Percentiles rank a stretch among this genome's conserved stretches.
Conservation (phyloP, 2,113 vertebrate species). For the Rhinolophus ferrumequinum region DNA sequence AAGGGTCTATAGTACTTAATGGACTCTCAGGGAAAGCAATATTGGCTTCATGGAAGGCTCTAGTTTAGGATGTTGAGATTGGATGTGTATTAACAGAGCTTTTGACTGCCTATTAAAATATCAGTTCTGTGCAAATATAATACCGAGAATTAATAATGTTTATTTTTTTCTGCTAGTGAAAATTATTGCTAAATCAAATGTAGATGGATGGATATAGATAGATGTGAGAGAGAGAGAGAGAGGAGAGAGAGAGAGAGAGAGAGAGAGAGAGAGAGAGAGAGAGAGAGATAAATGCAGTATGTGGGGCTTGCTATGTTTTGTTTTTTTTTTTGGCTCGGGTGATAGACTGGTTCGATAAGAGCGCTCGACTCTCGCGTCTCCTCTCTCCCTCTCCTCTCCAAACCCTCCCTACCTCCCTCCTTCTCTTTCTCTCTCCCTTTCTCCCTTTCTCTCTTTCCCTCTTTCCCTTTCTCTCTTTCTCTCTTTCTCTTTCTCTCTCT, state of each 20-base stretch:
- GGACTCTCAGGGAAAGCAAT: not conserved
- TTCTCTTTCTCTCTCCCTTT: too few species aligned
- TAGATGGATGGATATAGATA: not conserved
- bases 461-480: too few species aligned
- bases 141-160: not conserved
- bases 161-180: not conserved
- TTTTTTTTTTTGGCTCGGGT: too few species aligned
- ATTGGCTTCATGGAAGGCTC: not conserved
- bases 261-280: too few species aligned
- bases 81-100: not conserved
- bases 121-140: not conserved
- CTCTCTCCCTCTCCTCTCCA: too few species aligned
- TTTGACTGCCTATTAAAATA: not conserved
- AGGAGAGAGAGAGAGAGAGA: too few species aligned
- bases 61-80: not conserved
- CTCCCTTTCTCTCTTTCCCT: too few species aligned
- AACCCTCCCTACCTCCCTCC: too few species aligned
- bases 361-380: too few species aligned
- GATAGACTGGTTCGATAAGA: too few species aligned
- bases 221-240: too few species aligned
- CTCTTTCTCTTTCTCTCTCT: too few species aligned
- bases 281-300: not conserved
- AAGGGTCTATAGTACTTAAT: not conserved
- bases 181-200: not conserved
- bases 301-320: not conserved